phyloP scores from a whole-genome alignment of 2,113 vertebrate genomes.

The Amblyopsis rosae region DNA sequence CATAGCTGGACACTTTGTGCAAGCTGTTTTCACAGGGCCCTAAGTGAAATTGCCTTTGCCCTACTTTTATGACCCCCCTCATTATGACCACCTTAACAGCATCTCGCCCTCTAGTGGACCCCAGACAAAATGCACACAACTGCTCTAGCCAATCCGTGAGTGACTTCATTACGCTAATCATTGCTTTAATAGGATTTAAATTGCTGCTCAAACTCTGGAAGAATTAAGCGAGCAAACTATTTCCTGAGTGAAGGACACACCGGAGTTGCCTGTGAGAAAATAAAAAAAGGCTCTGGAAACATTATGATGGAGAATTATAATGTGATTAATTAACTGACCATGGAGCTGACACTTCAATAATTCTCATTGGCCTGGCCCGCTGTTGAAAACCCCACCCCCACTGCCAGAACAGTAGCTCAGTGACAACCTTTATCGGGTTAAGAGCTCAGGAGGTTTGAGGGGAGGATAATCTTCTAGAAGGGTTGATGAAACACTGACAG shows the following conservation, averaged over 20 bases:
- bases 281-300: slow-evolving; percentile 23
- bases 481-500: background rate
- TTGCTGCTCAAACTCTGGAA: slow-evolving; percentile 57
- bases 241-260: slow-evolving; percentile 56
- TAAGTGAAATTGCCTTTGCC: background rate
- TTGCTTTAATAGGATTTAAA: slow-evolving; percentile 67
- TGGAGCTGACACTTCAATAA: slow-evolving; percentile 33
- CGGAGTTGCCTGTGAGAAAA: slow-evolving; percentile 41
- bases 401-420: background rate
- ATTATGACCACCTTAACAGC: background rate
- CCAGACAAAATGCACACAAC: slow-evolving; percentile 7
- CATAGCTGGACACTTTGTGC: too few relatives aligned
- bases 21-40: background rate
- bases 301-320: slow-evolving; percentile 38
- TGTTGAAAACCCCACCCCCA: too few relatives aligned
- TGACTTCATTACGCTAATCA: slow-evolving; percentile 67
- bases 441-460: background rate
- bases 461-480: background rate
- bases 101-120: background rate
- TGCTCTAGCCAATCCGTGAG: slow-evolving; percentile 35
- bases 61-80: background rate
- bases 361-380: background rate
- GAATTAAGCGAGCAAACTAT: slow-evolving; percentile 56
- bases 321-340: slow-evolving; percentile 49
- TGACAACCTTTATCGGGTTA: slow-evolving; percentile 10